These are phyloP conservation scores for Dryoscopus gambensis DNA, from an alignment of 2,113 vertebrate species.

Conservation along the genomic window DNA sequence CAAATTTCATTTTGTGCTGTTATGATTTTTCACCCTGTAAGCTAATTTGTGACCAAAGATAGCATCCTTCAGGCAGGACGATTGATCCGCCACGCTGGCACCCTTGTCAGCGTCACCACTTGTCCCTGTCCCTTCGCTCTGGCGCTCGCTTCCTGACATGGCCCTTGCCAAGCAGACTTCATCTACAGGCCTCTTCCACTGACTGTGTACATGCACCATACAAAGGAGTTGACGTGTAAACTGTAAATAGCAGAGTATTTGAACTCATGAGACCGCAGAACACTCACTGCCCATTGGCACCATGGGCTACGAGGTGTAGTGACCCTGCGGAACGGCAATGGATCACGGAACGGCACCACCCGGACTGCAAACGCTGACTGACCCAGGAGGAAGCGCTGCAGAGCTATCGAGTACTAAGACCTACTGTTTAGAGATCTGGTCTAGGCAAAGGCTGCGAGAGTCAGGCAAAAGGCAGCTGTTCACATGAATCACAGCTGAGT, in stretches of 20 bases:
- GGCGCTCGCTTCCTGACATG: slow-evolving; percentile 5
- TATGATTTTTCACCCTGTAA: slow-evolving; percentile 63
- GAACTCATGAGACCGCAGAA: slow-evolving; percentile 66
- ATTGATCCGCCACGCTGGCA: slow-evolving; percentile 55
- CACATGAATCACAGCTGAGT: neutral
- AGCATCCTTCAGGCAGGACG: slow-evolving; percentile 71
- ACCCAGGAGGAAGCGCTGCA: slow-evolving; percentile 34
- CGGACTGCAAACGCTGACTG: neutral
- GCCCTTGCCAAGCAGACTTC: slow-evolving; percentile 53
- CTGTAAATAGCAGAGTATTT: slow-evolving; percentile 76
- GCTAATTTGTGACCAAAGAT: slow-evolving; percentile 96
- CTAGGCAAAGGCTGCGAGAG: slow-evolving; percentile 17
- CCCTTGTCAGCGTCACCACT: neutral
- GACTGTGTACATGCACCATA: slow-evolving; percentile 55
- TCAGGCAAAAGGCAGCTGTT: slow-evolving; percentile 29
- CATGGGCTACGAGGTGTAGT: slow-evolving; percentile 34
- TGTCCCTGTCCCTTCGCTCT: slow-evolving; percentile 55
- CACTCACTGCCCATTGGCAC: slow-evolving; percentile 66
- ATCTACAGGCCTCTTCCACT: slow-evolving; percentile 78
- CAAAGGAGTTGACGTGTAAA: slow-evolving; percentile 21
- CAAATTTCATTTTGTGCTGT: neutral
- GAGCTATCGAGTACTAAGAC: neutral
- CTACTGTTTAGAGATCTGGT: neutral
- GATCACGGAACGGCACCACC: neutral
- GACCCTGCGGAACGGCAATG: neutral